Evolutionary conservation across 1,140 invertebrate genomes (phyloP).

Genomic region (Whitmania pigra): DNA sequence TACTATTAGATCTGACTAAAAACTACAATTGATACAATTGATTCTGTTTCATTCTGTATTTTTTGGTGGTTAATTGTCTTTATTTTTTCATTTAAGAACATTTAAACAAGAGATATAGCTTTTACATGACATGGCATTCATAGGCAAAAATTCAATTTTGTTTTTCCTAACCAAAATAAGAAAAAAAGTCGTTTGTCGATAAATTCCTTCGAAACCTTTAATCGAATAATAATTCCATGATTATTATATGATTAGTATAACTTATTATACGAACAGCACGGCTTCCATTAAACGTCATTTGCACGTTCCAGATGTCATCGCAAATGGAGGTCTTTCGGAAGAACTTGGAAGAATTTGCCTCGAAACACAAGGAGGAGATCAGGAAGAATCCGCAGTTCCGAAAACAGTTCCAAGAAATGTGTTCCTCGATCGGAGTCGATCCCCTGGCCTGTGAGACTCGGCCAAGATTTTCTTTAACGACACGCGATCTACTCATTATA

Average conservation of each 20-base stretch:
- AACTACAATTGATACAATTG: not conserved
- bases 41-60: not conserved
- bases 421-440: conserved; percentile 95
- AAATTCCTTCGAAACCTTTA: too few species aligned
- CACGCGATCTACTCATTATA: too few species aligned
- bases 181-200: too few species aligned
- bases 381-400: conserved; percentile 43
- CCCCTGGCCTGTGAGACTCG: conserved; percentile 72
- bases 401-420: conserved; percentile 91
- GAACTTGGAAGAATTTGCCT: conserved; percentile 89
- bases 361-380: conserved; percentile 59
- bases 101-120: too few species aligned
- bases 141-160: too few species aligned
- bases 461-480: too few species aligned
- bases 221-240: too few species aligned
- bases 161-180: too few species aligned
- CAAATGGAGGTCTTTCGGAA: conserved; percentile 82
- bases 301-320: conserved; percentile 72
- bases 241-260: conserved; percentile 8
- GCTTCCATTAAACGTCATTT: conserved; percentile 22
- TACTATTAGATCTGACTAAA: not conserved
- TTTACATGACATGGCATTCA: too few species aligned
- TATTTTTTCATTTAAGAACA: too few species aligned
- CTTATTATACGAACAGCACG: not conserved
- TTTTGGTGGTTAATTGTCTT: not conserved